These are phyloP conservation scores for Elephantulus edwardii DNA, from an alignment of 2,113 vertebrate species.

Conservation along the genomic window DNA sequence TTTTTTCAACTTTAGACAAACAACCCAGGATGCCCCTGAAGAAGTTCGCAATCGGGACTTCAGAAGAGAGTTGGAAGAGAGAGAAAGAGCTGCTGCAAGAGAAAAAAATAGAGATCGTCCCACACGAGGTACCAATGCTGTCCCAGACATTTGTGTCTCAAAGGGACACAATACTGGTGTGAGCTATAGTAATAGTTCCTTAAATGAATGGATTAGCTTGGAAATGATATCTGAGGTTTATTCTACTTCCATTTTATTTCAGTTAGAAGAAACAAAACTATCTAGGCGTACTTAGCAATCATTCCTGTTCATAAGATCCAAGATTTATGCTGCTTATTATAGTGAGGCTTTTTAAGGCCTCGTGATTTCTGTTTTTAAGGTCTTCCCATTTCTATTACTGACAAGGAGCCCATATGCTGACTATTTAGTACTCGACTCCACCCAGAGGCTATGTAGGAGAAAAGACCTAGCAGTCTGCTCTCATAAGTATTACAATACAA, in stretches of 20 bases:
- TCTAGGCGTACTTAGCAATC: background rate
- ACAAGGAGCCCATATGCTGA: background rate
- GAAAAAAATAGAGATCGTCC: slow-evolving; percentile 96
- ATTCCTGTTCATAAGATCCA: background rate
- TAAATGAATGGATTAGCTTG: background rate
- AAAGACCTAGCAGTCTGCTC: background rate
- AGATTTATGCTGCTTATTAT: background rate
- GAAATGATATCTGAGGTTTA: background rate
- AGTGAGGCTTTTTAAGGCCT: background rate
- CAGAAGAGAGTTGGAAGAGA: slow-evolving; percentile 96
- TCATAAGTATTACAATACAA: too few relatives aligned
- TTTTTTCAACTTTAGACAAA: slow-evolving; percentile 84
- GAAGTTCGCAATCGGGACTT: slow-evolving; percentile 97
- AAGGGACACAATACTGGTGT: background rate
- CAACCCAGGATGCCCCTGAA: slow-evolving; percentile 96
- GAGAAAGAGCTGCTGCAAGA: slow-evolving; percentile 91
- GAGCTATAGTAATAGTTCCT: background rate
- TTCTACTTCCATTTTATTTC: background rate
- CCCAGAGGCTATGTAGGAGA: background rate
- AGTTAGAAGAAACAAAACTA: background rate
- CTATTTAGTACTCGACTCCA: background rate
- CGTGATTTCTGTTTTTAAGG: background rate
- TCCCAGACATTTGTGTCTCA: background rate
- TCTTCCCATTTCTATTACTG: background rate
- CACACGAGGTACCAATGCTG: slow-evolving; percentile 87